Conservation (phyloP, 2,797 vertebrate species). For the Notolepis coatsorum region DNA sequence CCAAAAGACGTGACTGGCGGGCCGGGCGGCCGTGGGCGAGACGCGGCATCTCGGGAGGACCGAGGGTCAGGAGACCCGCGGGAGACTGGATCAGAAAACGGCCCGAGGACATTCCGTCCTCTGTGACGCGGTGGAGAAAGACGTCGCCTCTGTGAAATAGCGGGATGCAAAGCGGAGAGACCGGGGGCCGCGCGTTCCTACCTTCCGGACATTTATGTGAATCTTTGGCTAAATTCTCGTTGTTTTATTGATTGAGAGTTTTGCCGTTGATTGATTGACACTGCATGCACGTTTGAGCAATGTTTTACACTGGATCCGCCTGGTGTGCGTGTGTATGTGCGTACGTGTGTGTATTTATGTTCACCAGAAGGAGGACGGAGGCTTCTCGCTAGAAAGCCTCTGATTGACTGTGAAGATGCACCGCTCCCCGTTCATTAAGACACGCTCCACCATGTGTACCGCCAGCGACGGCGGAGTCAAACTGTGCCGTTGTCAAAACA, state of each 20-base stretch:
- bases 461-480: not conserved
- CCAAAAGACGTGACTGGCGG: slow-evolving; percentile 66
- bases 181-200: too few relatives aligned
- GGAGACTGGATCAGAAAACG: not conserved
- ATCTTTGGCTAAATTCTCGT: too few relatives aligned
- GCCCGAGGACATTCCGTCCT: slow-evolving; percentile 3
- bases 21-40: not conserved
- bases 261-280: too few relatives aligned
- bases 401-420: slow-evolving; percentile 21
- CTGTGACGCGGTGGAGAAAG: not conserved
- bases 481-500: not conserved
- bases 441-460: slow-evolving; percentile 17
- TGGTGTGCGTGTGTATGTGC: slow-evolving; percentile 14
- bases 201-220: too few relatives aligned
- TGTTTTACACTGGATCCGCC: slow-evolving; percentile 29
- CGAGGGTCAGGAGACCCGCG: not conserved
- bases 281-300: too few relatives aligned
- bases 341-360: slow-evolving; percentile 20
- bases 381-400: slow-evolving; percentile 31
- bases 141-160: not conserved
- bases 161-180: too few relatives aligned
- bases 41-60: not conserved
- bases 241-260: too few relatives aligned
- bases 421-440: not conserved
- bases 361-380: slow-evolving; percentile 36